phyloP scores from a whole-genome alignment of 2,888 invertebrate genomes.

The Rhingia campestris region DNA sequence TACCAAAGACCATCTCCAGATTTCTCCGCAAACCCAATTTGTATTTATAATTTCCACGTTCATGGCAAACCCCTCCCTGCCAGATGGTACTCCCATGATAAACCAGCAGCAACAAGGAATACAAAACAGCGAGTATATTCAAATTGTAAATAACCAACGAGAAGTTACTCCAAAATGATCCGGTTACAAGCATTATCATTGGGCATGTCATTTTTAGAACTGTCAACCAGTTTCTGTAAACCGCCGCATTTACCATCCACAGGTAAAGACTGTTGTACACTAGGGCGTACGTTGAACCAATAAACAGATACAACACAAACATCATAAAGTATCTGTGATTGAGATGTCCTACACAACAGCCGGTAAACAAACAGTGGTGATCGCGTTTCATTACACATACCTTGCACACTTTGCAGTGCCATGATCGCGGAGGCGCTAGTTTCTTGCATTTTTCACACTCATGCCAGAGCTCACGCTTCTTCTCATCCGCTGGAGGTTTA shows the following conservation, averaged over 20 bases:
- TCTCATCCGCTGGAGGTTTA: slow-evolving; percentile 80
- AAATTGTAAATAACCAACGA: slow-evolving; percentile 88
- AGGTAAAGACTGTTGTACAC: slow-evolving; percentile 88
- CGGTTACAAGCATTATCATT: slow-evolving; percentile 87
- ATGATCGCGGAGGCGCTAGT: slow-evolving; percentile 90
- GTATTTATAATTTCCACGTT: slow-evolving; percentile 85
- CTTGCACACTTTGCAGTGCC: slow-evolving; percentile 93
- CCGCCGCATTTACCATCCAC: slow-evolving; percentile 79
- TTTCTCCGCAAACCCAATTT: slow-evolving; percentile 88
- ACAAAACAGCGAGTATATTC: slow-evolving; percentile 87
- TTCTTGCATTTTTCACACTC: slow-evolving; percentile 90
- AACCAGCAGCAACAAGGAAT: slow-evolving; percentile 87
- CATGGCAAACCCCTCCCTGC: slow-evolving; percentile 86
- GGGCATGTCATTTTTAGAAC: slow-evolving; percentile 89
- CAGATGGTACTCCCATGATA: slow-evolving; percentile 88
- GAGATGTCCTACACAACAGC: slow-evolving; percentile 92
- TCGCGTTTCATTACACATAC: slow-evolving; percentile 92
- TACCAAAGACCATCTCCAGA: slow-evolving; percentile 89
- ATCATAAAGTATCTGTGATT: slow-evolving; percentile 94
- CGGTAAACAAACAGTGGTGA: slow-evolving; percentile 94
- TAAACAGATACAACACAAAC: slow-evolving; percentile 89
- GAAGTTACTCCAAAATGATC: slow-evolving; percentile 86
- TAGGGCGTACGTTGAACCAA: slow-evolving; percentile 88
- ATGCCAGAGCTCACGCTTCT: slow-evolving; percentile 84
- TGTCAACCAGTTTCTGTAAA: slow-evolving; percentile 83